Evolutionary conservation across 2,888 invertebrate species (phyloP), one percentile per base, ranked within the genome.

Genomic region (Tortricodes alternella): DNA sequence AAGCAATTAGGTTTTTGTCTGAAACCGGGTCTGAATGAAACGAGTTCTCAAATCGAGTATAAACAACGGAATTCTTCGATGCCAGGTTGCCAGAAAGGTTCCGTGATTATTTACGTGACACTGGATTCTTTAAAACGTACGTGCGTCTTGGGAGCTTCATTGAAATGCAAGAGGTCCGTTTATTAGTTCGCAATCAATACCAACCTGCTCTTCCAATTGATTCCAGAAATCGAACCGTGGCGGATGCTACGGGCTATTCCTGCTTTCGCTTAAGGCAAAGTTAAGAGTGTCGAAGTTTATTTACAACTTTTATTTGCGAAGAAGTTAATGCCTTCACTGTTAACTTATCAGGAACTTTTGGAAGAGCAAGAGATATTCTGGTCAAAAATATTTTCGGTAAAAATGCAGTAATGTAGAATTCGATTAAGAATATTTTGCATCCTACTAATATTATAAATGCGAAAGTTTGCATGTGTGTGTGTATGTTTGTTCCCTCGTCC

Each of bases 171-270:
- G 64, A 61, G 62, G 60, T 80, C 73, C 80, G 78, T 85, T 76
- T 85, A 84, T 85, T 85, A 78, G 80, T 74, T 74, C 74, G 74
- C 78, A 79, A 83, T 83, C 78, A 79, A 83, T 85, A 79, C 77
- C 67, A 70, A 72, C 70, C 70, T 68, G 70, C 67, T 70, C 66
- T 69, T 79, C 77, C 72, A 73, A 74, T 73, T 71, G 66, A 70
- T 74, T 69, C 61, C 55, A 58, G 60, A 62, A 63, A 63, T 52
- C 49, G 55, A 59, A 60, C 41, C 48, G 43, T 55, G 48, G 41
- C 39, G 38, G 35, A 39, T 8, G 52, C 16, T 32, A 24, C 15
- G n/a, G 35, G 11, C 18, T 5, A n/a, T 34, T 41, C 21, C 11
- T 8, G 41, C 7, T 29, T 27, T 46, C 23, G 16, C 39, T 29